phyloP scores from a whole-genome alignment of 1,140 invertebrate genomes.

The Antheraea pernyi region DNA sequence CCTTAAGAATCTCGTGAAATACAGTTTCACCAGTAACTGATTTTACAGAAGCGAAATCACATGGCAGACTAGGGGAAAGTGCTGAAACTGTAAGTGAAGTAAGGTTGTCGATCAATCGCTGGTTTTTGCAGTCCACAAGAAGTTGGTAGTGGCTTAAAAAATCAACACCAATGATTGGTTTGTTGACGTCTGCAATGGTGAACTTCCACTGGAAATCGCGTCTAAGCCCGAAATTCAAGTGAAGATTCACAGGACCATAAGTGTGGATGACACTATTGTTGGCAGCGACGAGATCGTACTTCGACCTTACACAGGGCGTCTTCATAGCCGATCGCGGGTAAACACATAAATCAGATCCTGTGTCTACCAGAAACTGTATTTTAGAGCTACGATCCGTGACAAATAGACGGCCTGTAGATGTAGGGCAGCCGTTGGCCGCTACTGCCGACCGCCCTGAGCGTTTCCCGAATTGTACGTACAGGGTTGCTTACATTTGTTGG shows the following conservation, averaged over 20 bases:
- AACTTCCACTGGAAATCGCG: neutral
- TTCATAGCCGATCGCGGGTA: neutral
- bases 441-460: neutral
- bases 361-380: neutral
- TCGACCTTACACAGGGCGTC: neutral
- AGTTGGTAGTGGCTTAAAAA: neutral
- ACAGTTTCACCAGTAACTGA: neutral
- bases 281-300: neutral
- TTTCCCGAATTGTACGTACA: slow-evolving; percentile 3
- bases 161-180: slow-evolving; percentile 2
- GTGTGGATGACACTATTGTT: neutral
- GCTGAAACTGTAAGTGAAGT: neutral
- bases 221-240: slow-evolving; percentile 3
- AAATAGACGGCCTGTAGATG: slow-evolving; percentile 5
- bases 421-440: neutral
- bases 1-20: neutral
- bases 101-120: neutral
- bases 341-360: neutral
- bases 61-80: no score
- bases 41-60: neutral
- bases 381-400: neutral
- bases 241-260: neutral
- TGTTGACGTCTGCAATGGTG: slow-evolving; percentile 3
- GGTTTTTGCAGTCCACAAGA: neutral
- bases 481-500: neutral